Evolutionary conservation across 2,888 invertebrate species (phyloP).

Genomic region (Galerucella nymphaeae): DNA sequence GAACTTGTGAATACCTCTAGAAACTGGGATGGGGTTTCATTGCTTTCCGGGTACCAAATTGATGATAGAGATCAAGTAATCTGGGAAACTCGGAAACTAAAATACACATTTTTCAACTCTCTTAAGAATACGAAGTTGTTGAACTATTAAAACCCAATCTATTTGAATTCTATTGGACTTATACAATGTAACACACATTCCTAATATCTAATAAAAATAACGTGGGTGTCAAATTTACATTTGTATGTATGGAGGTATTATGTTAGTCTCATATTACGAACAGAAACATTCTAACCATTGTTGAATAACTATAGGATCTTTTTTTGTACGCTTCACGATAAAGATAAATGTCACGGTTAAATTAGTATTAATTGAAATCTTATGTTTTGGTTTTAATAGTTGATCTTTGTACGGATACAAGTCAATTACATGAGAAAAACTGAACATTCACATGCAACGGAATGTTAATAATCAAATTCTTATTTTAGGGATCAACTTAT

Average conservation of each 20-base stretch:
- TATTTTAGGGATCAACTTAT: too few species aligned
- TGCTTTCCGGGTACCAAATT: too few species aligned
- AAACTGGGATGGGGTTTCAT: too few species aligned
- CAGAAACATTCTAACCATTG: slow-evolving; percentile 9
- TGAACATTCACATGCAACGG: not conserved
- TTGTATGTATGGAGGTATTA: slow-evolving; percentile 6
- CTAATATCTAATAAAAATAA: slow-evolving; percentile 4
- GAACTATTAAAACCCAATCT: not conserved
- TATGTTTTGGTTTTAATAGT: not conserved
- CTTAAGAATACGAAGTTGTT: too few species aligned
- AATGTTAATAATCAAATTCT: too few species aligned
- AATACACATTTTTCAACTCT: too few species aligned
- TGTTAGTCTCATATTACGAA: slow-evolving; percentile 1
- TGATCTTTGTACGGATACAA: not conserved
- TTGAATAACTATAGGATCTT: not conserved
- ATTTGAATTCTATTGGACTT: not conserved
- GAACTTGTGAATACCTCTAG: too few species aligned
- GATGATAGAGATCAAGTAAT: too few species aligned
- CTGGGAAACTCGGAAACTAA: too few species aligned
- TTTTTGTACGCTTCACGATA: not conserved
- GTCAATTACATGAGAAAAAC: not conserved
- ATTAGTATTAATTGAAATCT: not conserved
- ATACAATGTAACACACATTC: slow-evolving; percentile 1
- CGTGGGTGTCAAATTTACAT: slow-evolving; percentile 12
- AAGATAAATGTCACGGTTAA: not conserved